Percentiles rank a stretch among this genome's conserved stretches.
These are phyloP conservation scores for Trimorus sp. DNA, from an alignment of 2,888 invertebrate genomes.

Conservation along the genomic window DNA sequence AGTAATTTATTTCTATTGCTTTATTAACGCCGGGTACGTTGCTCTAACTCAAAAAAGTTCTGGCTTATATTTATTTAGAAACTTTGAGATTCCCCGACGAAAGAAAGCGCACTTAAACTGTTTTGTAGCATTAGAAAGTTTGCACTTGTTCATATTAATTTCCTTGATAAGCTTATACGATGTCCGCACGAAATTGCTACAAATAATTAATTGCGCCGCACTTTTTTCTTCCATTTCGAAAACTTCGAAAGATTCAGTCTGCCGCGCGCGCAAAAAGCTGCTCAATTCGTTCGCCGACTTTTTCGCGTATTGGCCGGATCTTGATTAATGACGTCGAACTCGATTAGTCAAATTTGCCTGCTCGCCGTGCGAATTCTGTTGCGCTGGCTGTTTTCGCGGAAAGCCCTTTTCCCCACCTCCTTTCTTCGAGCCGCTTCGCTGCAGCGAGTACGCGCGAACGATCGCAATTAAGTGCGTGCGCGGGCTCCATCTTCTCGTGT, in stretches of 20 bases:
- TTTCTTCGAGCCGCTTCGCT: slow-evolving; percentile 31
- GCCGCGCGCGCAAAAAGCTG: no score
- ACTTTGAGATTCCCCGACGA: slow-evolving; percentile 48
- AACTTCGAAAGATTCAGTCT: neutral
- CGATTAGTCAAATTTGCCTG: no score
- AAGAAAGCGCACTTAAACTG: slow-evolving; percentile 56
- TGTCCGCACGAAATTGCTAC: slow-evolving; percentile 8
- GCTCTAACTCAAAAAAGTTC: slow-evolving; percentile 44
- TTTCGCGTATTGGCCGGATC: no score
- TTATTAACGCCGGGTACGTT: slow-evolving; percentile 36
- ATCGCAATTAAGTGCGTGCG: slow-evolving; percentile 63
- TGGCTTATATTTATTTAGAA: slow-evolving; percentile 58
- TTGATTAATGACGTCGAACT: no score
- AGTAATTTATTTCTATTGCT: slow-evolving; percentile 49
- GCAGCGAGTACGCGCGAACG: slow-evolving; percentile 47
- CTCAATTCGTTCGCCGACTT: no score
- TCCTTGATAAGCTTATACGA: slow-evolving; percentile 40
- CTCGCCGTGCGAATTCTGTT: no score
- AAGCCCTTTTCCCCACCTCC: slow-evolving; percentile 1
- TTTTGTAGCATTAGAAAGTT: slow-evolving; percentile 63
- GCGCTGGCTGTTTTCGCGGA: no score
- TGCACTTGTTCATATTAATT: slow-evolving; percentile 60
- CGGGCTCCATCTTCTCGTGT: slow-evolving; percentile 49
- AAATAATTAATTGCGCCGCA: slow-evolving; percentile 6
- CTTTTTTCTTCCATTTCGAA: slow-evolving; percentile 5